A percentile compares a stretch with the other conserved stretches of the same genome.
Conservation (phyloP, 2,113 vertebrate species). For the Pteronura brasiliensis region DNA sequence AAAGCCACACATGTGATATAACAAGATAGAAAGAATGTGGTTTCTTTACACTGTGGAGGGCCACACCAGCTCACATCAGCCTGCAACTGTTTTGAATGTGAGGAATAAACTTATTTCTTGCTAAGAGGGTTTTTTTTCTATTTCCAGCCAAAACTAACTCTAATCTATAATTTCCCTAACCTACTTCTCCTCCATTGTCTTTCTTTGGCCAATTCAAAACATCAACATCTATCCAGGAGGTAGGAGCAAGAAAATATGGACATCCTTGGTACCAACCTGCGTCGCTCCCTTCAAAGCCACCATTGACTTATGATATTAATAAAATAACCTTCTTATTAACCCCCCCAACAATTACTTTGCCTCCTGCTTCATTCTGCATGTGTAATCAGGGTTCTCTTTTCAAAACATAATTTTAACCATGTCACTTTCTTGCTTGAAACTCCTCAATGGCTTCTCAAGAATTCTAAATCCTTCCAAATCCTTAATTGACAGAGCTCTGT, state of each 20-base stretch:
- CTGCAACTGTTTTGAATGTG: not conserved
- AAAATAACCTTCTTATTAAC: not conserved
- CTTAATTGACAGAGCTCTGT: not conserved
- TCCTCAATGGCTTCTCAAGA: not conserved
- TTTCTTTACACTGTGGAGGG: not conserved
- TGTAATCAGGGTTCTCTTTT: not conserved
- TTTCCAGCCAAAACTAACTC: not conserved
- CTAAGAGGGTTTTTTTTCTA: not conserved
- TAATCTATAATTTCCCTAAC: not conserved
- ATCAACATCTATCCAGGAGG: not conserved
- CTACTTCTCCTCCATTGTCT: not conserved
- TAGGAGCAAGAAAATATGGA: not conserved
- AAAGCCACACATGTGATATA: not conserved
- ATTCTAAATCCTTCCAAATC: not conserved
- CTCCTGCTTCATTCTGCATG: not conserved
- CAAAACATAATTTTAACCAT: not conserved
- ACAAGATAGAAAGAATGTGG: not conserved
- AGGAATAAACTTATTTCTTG: not conserved
- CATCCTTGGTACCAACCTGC: not conserved
- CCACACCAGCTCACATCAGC: not conserved
- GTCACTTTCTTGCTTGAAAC: not conserved
- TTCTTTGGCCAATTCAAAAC: not conserved
- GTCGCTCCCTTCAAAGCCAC: not conserved
- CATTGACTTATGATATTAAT: not conserved
- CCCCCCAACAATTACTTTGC: not conserved